phyloP scores from a whole-genome alignment of 2,797 vertebrate species.

The Oreochromis grahami region DNA sequence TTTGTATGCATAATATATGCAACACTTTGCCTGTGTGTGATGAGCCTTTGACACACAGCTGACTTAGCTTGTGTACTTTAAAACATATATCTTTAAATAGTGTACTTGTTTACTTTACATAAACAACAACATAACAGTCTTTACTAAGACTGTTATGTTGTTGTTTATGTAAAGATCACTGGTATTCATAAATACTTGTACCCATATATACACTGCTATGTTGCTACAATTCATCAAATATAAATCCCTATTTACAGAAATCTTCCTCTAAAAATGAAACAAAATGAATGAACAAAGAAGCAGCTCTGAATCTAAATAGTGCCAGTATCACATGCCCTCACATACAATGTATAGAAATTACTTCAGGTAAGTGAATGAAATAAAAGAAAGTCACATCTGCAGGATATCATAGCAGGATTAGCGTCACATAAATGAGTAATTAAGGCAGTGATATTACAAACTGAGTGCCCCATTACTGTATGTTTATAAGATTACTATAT shows the following conservation, averaged over 20 bases:
- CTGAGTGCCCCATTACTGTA: rapidly evolving
- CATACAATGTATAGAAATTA: neutral
- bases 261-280: neutral
- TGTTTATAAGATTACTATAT: neutral
- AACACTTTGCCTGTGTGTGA: neutral
- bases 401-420: neutral
- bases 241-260: rapidly evolving
- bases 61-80: neutral
- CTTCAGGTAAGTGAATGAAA: neutral
- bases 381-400: neutral
- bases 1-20: neutral
- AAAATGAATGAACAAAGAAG: rapidly evolving
- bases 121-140: too few species aligned
- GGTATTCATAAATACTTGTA: neutral
- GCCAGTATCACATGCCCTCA: rapidly evolving
- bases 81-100: neutral
- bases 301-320: rapidly evolving
- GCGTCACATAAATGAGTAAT: neutral
- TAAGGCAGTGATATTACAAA: neutral
- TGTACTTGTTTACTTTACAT: too few species aligned
- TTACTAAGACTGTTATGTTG: neutral
- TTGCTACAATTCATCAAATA: neutral
- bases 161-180: neutral
- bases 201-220: neutral
- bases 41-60: neutral